A percentile compares a stretch with the other conserved stretches of the same genome.
phyloP scores from a whole-genome alignment of 2,113 vertebrate species.

The Tretioscincus oriximinensis region DNA sequence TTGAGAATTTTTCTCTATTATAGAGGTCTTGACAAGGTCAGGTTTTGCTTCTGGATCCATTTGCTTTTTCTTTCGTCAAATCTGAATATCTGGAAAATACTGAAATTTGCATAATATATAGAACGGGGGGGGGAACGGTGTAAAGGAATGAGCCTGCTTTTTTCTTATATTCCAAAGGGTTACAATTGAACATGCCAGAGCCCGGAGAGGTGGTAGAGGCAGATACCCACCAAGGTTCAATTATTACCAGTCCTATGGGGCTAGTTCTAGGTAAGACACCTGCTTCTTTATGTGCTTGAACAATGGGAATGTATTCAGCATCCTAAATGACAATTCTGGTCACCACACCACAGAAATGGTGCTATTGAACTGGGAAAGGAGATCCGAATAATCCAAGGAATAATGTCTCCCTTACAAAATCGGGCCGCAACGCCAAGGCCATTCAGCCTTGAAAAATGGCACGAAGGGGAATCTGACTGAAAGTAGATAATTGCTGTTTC shows the following conservation, averaged over 20 bases:
- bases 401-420: no score
- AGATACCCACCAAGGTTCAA: constrained; percentile 79
- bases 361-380: no score
- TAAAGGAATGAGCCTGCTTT: constrained; percentile 1
- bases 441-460: no score
- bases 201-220: constrained; percentile 76
- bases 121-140: neutral
- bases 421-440: no score
- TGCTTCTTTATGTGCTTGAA: constrained; percentile 17
- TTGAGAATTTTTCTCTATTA: neutral
- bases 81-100: constrained; percentile 28
- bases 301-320: neutral
- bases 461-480: no score
- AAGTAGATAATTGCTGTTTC: no score
- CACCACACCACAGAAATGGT: no score
- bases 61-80: neutral
- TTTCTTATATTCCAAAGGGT: constrained; percentile 70
- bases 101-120: neutral
- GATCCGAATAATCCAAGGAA: no score
- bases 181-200: constrained; percentile 87
- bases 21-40: neutral
- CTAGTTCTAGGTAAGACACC: constrained; percentile 78
- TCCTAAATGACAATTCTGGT: neutral
- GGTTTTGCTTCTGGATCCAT: neutral
- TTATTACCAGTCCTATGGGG: constrained; percentile 83